Evolutionary conservation across 1,140 invertebrate genomes (phyloP).

Genomic region (Cotesia glomerata): DNA sequence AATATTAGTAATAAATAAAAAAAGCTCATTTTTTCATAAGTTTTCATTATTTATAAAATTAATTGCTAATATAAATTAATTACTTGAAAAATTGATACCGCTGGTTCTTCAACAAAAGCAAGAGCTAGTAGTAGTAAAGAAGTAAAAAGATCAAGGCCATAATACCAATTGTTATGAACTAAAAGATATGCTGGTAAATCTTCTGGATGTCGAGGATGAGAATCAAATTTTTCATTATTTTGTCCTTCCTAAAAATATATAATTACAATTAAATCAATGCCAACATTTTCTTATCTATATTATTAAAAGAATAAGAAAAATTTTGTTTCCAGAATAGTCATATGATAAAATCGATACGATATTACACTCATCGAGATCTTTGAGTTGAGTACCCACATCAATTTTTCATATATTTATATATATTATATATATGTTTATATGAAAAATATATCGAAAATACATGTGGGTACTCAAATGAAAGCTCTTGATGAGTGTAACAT

Average conservation of each 20-base stretch:
- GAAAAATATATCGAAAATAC: too few relatives aligned
- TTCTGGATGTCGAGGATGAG: constrained; percentile 82
- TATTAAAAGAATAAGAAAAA: too few relatives aligned
- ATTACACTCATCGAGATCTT: too few relatives aligned
- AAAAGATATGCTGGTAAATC: constrained; percentile 86
- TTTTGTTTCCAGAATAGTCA: too few relatives aligned
- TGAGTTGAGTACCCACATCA: too few relatives aligned
- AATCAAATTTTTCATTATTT: constrained; percentile 93
- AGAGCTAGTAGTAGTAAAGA: constrained; percentile 80
- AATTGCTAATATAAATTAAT: constrained; percentile 29
- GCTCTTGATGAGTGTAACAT: too few relatives aligned
- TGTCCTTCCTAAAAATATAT: constrained; percentile 76
- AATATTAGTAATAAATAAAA: too few relatives aligned
- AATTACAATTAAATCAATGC: background rate
- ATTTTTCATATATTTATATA: too few relatives aligned
- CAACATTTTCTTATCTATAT: background rate
- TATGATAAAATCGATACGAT: too few relatives aligned
- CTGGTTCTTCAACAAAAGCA: constrained; percentile 83
- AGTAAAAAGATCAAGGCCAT: constrained; percentile 80
- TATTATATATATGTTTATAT: too few relatives aligned
- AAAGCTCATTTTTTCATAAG: background rate
- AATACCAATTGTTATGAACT: constrained; percentile 89
- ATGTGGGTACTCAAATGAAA: too few relatives aligned
- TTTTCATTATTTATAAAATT: background rate
- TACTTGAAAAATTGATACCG: constrained; percentile 75